Evolutionary conservation across 2,797 vertebrate genomes (phyloP).

Genomic region (Heteromormyrus szaboi): DNA sequence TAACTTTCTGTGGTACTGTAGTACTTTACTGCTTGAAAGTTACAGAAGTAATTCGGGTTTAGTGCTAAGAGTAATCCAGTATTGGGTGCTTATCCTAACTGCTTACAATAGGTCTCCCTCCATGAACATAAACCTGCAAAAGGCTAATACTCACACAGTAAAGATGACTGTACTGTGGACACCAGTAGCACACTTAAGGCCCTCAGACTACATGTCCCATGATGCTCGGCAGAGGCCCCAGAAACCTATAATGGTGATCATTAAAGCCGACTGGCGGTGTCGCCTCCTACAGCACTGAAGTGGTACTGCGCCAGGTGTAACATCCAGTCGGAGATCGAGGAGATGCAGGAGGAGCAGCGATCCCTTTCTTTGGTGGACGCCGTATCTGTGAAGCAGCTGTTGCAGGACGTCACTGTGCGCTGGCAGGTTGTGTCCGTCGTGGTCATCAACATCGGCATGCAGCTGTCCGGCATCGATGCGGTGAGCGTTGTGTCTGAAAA

Average conservation of each 20-base stretch:
- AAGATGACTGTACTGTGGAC: not conserved
- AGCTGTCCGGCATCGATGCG: constrained; percentile 84
- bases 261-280: not conserved
- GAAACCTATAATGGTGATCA: not conserved
- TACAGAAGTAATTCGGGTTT: not conserved
- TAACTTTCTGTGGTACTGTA: not conserved
- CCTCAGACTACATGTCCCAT: not conserved
- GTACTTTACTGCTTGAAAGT: not conserved
- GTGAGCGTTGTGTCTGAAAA: constrained; percentile 54
- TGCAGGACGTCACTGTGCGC: constrained; percentile 62
- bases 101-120: not conserved
- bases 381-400: constrained; percentile 61
- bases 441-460: constrained; percentile 80
- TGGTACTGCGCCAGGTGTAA: constrained; percentile 60
- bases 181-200: not conserved
- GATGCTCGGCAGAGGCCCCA: not conserved
- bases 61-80: not conserved
- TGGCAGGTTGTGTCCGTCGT: constrained; percentile 77
- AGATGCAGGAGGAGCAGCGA: constrained; percentile 78
- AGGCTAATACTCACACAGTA: not conserved
- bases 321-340: constrained; percentile 70
- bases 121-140: not conserved
- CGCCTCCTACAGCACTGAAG: constrained; percentile 58
- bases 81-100: not conserved
- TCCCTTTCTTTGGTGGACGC: constrained; percentile 65